Conservation (phyloP, 2,113 vertebrate species). For the Willisornis vidua region DNA sequence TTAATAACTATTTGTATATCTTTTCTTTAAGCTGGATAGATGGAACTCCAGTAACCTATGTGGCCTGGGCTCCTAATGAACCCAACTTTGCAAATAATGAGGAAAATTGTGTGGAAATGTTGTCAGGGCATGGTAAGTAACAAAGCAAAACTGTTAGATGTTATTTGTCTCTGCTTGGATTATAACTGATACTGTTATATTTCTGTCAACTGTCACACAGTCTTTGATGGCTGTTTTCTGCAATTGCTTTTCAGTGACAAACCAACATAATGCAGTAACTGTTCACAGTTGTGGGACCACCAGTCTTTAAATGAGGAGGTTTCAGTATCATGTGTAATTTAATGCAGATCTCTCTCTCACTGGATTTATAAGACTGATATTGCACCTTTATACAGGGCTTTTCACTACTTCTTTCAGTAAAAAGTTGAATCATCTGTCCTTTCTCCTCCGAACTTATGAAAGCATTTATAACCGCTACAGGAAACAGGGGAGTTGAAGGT, state of each 20-base stretch:
- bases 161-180: not conserved
- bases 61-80: slow-evolving; percentile 88
- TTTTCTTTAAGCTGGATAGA: slow-evolving; percentile 87
- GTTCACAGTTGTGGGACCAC: not conserved
- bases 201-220: not conserved
- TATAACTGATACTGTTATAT: not conserved
- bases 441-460: not conserved
- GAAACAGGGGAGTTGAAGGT: not conserved
- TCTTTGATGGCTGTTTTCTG: not conserved
- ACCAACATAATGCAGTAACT: not conserved
- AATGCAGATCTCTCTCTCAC: not conserved
- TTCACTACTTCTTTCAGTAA: not conserved
- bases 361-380: not conserved
- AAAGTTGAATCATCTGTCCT: not conserved
- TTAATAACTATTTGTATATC: not conserved
- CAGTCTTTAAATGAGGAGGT: not conserved
- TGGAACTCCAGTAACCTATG: slow-evolving; percentile 83
- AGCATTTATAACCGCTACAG: not conserved
- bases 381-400: not conserved
- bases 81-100: slow-evolving; percentile 94
- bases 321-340: not conserved
- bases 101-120: slow-evolving; percentile 88
- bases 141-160: not conserved
- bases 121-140: not conserved
- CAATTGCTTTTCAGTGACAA: not conserved